Evolutionary conservation across 2,113 vertebrate species (phyloP), one percentile per base, ranked within the genome.

Genomic region (Sturnus vulgaris): DNA sequence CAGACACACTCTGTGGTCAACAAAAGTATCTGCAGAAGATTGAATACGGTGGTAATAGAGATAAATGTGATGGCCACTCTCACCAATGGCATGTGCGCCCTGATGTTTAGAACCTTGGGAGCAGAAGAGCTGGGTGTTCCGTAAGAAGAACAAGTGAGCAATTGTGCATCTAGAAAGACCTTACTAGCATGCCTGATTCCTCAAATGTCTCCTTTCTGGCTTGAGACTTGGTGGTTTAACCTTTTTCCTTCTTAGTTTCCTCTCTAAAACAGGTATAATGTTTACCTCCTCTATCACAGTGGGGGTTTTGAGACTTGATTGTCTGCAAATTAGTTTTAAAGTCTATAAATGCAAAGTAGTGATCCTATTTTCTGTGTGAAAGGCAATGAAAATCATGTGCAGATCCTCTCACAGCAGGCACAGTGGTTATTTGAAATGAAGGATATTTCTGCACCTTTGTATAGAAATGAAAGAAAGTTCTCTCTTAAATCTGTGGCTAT

Each of bases 251-350:
- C 56, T 60, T 79, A 18, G 77, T 89, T 96, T 95, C 77, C 61
- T 89, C 65, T 86, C 77, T 92, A 76, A 92, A 91, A 66, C 3
- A 9, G 52, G 56, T 90, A 44, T 91, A 83, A 90, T 90, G 28
- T 90, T 93, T 93, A 78, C 88, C 69, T 95, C 39, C 64, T 90
- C 63, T 73, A 70, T 94, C 94, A 72, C 95, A 88, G 86, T 64
- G 39, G 86, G 93, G 23, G 61, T 78, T 96, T 95, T 3, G 8
- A 88, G 86, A 65, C 76, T 96, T 86, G 76, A 93, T 94, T 96
- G 92, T 94, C 93, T 95, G 90, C 80, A 90, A 93, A 96, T 90
- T 90, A 90, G 76, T 95, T 97, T 92, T 92, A 96, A 93, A 91
- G 76, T 91, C 88, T 96, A 68, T 88, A 96, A 96, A 95, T 88